Percentiles rank a stretch among this genome's conserved stretches.
Evolutionary conservation across 92 coral and sea anemone species (phyloP).

Genomic region (Actinostola sp.): DNA sequence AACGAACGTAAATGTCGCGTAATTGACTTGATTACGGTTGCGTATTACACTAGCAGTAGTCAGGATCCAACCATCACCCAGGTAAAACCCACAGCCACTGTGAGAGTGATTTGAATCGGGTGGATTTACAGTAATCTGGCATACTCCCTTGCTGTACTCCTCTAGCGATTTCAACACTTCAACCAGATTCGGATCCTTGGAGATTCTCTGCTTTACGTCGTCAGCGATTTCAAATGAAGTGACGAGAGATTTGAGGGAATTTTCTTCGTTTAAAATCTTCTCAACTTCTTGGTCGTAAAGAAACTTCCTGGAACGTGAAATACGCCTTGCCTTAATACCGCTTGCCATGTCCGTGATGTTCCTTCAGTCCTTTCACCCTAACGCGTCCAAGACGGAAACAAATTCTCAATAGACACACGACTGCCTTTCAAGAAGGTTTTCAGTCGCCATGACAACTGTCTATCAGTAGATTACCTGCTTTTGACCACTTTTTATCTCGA

Average conservation of each 20-base stretch:
- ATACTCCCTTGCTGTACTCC: slow-evolving; percentile 72
- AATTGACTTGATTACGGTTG: slow-evolving; percentile 69
- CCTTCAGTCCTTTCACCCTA: neutral
- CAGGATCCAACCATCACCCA: slow-evolving; percentile 85
- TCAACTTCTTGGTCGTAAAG: slow-evolving; percentile 73
- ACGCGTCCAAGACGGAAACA: slow-evolving; percentile 20
- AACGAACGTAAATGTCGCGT: slow-evolving; percentile 63
- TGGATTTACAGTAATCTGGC: slow-evolving; percentile 64
- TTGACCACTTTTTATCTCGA: slow-evolving; percentile 2
- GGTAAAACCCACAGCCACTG: slow-evolving; percentile 69
- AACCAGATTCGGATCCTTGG: slow-evolving; percentile 36
- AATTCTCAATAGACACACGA: neutral
- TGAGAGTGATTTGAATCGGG: slow-evolving; percentile 46
- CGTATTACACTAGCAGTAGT: slow-evolving; percentile 76
- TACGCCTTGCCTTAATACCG: slow-evolving; percentile 46
- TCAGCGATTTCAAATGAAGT: slow-evolving; percentile 67
- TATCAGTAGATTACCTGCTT: slow-evolving; percentile 9
- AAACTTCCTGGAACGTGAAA: slow-evolving; percentile 67
- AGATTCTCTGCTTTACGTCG: slow-evolving; percentile 52
- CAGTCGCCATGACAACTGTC: slow-evolving; percentile 27
- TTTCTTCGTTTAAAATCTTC: slow-evolving; percentile 47
- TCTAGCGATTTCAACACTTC: slow-evolving; percentile 60
- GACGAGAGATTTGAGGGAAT: slow-evolving; percentile 54
- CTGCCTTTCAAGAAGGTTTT: slow-evolving; percentile 4
- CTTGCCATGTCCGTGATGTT: too few species aligned